These are phyloP conservation scores for Mycetomoellerius zeteki DNA, from an alignment of 1,140 invertebrate genomes.

Conservation along the genomic window DNA sequence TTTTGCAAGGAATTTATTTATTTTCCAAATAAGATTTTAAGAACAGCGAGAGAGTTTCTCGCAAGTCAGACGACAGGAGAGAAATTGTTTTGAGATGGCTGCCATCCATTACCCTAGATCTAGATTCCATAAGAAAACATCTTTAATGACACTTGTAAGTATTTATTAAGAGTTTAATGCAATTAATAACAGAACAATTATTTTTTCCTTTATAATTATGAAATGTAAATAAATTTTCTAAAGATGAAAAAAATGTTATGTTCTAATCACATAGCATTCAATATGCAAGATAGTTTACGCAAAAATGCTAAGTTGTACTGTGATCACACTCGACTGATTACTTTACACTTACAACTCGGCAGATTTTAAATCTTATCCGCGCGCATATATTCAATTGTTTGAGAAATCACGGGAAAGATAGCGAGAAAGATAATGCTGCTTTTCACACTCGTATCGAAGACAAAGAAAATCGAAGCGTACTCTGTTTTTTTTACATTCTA, in stretches of 20 bases:
- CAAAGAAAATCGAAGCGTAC: conserved; percentile 53
- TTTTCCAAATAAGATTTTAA: not conserved
- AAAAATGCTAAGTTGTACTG: not conserved
- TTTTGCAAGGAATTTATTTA: not conserved
- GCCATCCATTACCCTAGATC: not conserved
- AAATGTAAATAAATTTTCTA: not conserved
- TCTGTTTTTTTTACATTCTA: not conserved
- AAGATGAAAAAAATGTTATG: not conserved
- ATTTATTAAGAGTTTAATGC: not conserved
- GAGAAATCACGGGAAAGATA: not conserved
- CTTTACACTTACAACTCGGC: not conserved
- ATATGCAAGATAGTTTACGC: not conserved
- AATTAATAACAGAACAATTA: not conserved
- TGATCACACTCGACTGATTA: not conserved
- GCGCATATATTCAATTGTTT: not conserved
- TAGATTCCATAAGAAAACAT: not conserved
- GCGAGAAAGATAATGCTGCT: conserved; percentile 20
- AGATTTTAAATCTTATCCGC: not conserved
- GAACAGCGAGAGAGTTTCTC: not conserved
- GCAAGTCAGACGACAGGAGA: not conserved
- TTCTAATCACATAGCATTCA: not conserved
- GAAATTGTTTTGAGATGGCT: conserved; percentile 25
- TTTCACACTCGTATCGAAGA: conserved; percentile 19
- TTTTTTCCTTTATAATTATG: not conserved
- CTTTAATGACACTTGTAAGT: conserved; percentile 40